Evolutionary conservation across 2,113 vertebrate genomes (phyloP).

Genomic region (Seriola quinqueradiata): DNA sequence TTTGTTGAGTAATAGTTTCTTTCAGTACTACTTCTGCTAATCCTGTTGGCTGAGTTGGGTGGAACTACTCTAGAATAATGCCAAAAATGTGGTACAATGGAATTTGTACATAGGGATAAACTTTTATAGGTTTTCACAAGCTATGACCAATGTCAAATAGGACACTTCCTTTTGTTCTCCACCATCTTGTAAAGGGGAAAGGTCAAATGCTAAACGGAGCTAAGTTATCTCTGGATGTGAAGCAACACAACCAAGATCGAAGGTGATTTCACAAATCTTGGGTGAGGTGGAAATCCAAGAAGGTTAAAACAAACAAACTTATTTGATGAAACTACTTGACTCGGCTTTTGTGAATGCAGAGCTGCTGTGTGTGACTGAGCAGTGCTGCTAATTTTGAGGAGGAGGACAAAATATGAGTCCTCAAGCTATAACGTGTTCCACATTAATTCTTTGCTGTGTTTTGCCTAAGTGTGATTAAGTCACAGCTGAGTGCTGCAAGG

Average conservation of each 20-base stretch:
- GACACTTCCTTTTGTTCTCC: not conserved
- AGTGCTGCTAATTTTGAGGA: not conserved
- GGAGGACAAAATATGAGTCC: not conserved
- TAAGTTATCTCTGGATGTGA: not conserved
- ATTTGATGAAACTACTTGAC: not conserved
- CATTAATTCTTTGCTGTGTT: not conserved
- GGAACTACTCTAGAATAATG: not conserved
- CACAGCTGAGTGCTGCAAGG: constrained; percentile 3
- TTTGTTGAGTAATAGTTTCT: not conserved
- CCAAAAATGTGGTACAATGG: not conserved
- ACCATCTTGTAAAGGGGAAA: constrained; percentile 16
- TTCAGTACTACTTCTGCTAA: not conserved
- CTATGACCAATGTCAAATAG: not conserved
- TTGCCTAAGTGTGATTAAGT: constrained; percentile 30
- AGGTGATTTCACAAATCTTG: constrained; percentile 1
- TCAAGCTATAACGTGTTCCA: not conserved
- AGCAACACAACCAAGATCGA: constrained; percentile 20
- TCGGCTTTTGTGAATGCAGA: not conserved
- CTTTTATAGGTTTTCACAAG: not conserved
- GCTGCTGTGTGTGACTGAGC: not conserved
- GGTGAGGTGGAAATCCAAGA: not conserved
- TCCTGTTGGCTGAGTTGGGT: not conserved
- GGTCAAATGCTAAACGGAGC: constrained; percentile 24
- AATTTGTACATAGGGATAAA: not conserved
- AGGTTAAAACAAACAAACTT: constrained; percentile 4